Conservation (phyloP, 2,888 invertebrate genomes). For the Dendrolimus houi region DNA sequence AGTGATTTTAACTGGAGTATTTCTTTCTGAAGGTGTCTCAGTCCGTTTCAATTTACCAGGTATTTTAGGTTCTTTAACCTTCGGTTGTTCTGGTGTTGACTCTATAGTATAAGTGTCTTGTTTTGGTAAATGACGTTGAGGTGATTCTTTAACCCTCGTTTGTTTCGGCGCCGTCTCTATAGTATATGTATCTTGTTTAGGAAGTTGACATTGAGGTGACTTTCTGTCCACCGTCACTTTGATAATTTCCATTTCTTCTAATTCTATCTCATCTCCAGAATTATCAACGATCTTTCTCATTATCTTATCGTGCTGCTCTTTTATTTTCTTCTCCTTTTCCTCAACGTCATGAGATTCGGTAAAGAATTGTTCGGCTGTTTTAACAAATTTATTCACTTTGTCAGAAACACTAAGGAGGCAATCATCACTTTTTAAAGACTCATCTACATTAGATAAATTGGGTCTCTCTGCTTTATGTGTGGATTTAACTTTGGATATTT, state of each 20-base stretch:
- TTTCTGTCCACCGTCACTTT: conserved; percentile 11
- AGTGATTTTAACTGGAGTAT: conserved; percentile 49
- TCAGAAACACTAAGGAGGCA: conserved; percentile 79
- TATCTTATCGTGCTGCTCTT: conserved; percentile 62
- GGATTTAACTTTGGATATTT: conserved; percentile 50
- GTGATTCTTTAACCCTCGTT: conserved; percentile 27
- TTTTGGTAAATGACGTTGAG: conserved; percentile 21
- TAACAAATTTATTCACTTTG: conserved; percentile 79
- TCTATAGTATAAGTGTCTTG: conserved; percentile 31
- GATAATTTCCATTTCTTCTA: conserved; percentile 11
- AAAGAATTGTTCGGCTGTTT: conserved; percentile 75
- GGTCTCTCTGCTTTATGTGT: conserved; percentile 63
- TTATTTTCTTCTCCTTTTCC: conserved; percentile 54
- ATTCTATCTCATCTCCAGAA: conserved; percentile 25
- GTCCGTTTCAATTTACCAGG: conserved; percentile 13
- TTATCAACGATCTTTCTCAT: conserved; percentile 50
- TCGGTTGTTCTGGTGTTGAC: conserved; percentile 36
- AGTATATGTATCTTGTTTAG: conserved; percentile 23
- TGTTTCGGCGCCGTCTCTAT: conserved; percentile 40
- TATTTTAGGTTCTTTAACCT: conserved; percentile 30
- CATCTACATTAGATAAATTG: conserved; percentile 72
- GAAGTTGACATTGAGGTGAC: conserved; percentile 17
- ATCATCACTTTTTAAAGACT: conserved; percentile 75
- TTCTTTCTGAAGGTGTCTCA: conserved; percentile 32
- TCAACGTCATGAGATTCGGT: conserved; percentile 43